Base-by-base conservation (phyloP, 2,888 invertebrate species). In the Drosophila putrida region DNA sequence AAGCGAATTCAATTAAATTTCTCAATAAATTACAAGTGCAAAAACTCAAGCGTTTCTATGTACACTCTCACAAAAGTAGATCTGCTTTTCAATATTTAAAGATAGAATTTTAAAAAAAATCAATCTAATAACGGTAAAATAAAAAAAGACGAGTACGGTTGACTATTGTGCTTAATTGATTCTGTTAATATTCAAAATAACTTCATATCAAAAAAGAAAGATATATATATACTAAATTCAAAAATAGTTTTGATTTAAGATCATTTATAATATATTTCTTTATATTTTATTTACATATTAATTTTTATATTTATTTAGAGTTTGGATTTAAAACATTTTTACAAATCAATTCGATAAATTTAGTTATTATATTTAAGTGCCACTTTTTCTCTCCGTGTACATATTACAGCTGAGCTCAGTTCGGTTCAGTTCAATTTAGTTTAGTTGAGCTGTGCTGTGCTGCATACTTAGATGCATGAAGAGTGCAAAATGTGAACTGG, bases 1-100 rank as follows among this genome's bases (percentile, higher is more conserved):
- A 79, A 77, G 78, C 75, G 73, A 85, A 77, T 83, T 85, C 87
- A 85, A 85, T 85, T 88, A 85, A 86, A 88, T 85, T 86, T 88
- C 75, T 62, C 77, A 85, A 85, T 88, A 85, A 85, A 88, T 88
- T 83, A 80, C 69, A 82, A 73, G 72, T 88, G 88, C 75, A 71
- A 67, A 72, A 78, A 65, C 73, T 61, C 63, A 76, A 50, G 73
- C 63, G 60, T 80, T 71, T 61, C 60, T 33, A 47, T 27, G 4
- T 41, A 15, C 53, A 57, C 58, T 46, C 2, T 2, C 9, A 41
- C 11, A 54, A 53, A 39, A 15, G 11, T 13, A 28, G n/a, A 27
- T 6, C 4, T 4, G 10, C 11, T 11, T 11, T 10, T 35, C 35
- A n/a, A 35, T 11, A 11, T 4, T n/a, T 8, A 27, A 6, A 20